These are phyloP conservation scores for Cochlearius cochlearius DNA, from an alignment of 2,113 vertebrate species.

Conservation along the genomic window DNA sequence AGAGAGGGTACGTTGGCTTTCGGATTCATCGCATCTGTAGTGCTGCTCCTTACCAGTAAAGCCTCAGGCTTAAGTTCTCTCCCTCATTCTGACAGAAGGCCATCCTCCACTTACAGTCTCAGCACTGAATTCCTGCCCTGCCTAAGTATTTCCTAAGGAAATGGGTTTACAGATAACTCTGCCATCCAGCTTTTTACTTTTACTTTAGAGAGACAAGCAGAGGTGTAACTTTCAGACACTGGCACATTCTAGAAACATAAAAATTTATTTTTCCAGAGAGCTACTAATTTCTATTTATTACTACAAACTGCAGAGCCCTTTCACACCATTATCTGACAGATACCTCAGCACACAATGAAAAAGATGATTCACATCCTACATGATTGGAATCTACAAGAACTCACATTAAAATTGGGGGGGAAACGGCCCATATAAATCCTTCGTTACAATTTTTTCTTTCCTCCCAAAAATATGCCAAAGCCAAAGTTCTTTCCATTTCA, in stretches of 20 bases:
- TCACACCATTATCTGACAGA: neutral
- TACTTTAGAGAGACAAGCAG: neutral
- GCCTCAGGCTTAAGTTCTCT: neutral
- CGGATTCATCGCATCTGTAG: neutral
- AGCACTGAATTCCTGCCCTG: neutral
- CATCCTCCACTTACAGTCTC: neutral
- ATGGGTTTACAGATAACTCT: neutral
- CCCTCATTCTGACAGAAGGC: neutral
- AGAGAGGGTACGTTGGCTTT: rapidly evolving
- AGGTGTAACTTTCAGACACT: neutral
- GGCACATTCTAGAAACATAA: neutral
- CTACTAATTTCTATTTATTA: neutral
- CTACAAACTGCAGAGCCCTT: neutral
- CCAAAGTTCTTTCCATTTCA: neutral
- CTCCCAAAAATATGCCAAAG: neutral
- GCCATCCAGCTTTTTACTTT: neutral
- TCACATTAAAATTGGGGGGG: neutral
- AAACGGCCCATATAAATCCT: neutral
- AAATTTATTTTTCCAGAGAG: neutral
- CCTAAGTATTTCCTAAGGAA: neutral
- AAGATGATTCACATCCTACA: neutral
- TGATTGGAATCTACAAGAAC: neutral
- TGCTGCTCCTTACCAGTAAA: neutral
- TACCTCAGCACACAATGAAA: neutral
- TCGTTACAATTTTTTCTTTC: neutral